Evolutionary conservation across 2,888 invertebrate genomes (phyloP).

Genomic region (Brachycybe producta): DNA sequence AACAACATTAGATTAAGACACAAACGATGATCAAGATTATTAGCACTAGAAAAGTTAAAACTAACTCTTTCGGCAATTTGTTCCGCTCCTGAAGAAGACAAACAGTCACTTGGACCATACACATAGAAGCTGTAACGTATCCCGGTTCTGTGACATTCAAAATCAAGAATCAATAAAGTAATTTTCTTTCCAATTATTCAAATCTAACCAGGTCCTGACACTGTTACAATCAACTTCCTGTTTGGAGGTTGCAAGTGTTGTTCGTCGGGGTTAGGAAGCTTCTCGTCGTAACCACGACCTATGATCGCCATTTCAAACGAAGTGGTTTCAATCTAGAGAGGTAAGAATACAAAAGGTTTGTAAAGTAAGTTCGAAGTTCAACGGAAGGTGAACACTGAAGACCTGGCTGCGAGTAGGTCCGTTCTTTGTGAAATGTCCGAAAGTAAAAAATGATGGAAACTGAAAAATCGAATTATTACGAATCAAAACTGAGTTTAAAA

Average conservation of each 20-base stretch:
- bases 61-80: conserved; percentile 59
- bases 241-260: conserved; percentile 46
- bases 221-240: too few relatives aligned
- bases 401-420: conserved; percentile 39
- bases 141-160: conserved; percentile 47
- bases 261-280: conserved; percentile 43
- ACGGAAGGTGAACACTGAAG: too few relatives aligned
- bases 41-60: conserved; percentile 20
- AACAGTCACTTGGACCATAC: conserved; percentile 56
- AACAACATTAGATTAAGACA: background rate
- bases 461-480: conserved; percentile 28
- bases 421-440: conserved; percentile 51
- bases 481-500: background rate
- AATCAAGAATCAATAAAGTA: too few relatives aligned
- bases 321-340: conserved; percentile 43
- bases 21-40: conserved; percentile 3
- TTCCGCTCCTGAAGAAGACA: conserved; percentile 59
- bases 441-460: conserved; percentile 56
- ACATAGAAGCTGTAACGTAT: conserved; percentile 66
- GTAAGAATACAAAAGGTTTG: too few relatives aligned
- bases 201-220: too few relatives aligned
- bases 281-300: conserved; percentile 65
- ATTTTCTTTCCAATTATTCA: too few relatives aligned
- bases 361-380: too few relatives aligned
- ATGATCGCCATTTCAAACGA: conserved; percentile 41